phyloP scores from a whole-genome alignment of 2,888 invertebrate species.

The Acrobasis suavella region DNA sequence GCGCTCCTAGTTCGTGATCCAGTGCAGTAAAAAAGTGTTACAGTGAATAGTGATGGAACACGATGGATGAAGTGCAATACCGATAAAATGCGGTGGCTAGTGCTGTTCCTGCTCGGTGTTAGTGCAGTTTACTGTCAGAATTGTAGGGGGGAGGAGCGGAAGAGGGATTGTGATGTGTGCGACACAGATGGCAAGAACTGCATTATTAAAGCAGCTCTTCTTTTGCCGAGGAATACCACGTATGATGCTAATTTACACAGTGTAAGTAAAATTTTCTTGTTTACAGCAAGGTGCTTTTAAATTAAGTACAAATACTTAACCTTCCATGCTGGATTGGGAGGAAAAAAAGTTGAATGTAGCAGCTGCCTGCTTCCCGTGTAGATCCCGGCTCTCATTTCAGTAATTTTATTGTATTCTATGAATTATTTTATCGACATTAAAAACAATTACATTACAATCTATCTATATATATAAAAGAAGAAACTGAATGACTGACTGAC shows the following conservation, averaged over 20 bases:
- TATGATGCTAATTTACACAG: constrained; percentile 79
- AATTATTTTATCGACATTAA: no score
- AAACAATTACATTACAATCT: no score
- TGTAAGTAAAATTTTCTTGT: constrained; percentile 55
- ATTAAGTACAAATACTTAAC: no score
- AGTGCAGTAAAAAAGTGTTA: constrained; percentile 32
- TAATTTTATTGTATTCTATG: no score
- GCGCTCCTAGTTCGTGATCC: constrained; percentile 10
- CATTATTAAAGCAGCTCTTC: constrained; percentile 84
- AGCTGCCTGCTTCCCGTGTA: no score
- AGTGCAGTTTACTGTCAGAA: constrained; percentile 49
- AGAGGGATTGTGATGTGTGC: constrained; percentile 75
- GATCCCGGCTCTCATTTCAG: no score
- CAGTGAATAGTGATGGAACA: constrained; percentile 42
- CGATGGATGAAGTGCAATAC: constrained; percentile 32
- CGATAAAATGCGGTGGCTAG: constrained; percentile 59
- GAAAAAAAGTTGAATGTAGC: no score
- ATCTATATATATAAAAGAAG: no score
- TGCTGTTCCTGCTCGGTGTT: constrained; percentile 47
- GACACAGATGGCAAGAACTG: constrained; percentile 72
- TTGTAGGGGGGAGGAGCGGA: constrained; percentile 63
- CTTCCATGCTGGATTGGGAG: no score
- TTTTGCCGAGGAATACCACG: constrained; percentile 83
- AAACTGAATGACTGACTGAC: no score
- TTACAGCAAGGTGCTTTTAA: no score